These are phyloP conservation scores for Aphaenogaster floridana DNA, from an alignment of 1,140 invertebrate genomes.

Conservation along the genomic window DNA sequence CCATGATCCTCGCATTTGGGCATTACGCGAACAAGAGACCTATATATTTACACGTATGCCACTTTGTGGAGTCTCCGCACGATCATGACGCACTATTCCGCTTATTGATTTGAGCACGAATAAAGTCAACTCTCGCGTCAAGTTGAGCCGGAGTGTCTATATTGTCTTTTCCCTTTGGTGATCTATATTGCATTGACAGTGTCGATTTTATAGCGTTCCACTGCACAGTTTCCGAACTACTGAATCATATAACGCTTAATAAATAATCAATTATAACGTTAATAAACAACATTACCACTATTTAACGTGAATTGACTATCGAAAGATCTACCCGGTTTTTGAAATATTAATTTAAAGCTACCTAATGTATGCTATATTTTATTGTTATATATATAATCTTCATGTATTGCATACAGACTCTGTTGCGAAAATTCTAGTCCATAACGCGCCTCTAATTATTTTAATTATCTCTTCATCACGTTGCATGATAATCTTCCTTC, in stretches of 20 bases:
- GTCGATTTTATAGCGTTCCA: slow-evolving; percentile 50
- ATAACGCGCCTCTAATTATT: background rate
- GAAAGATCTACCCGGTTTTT: slow-evolving; percentile 19
- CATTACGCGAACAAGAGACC: background rate
- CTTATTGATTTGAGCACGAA: slow-evolving; percentile 41
- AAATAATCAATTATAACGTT: slow-evolving; percentile 37
- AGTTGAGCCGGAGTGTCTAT: background rate
- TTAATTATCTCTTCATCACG: slow-evolving; percentile 22
- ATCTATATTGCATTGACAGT: slow-evolving; percentile 11
- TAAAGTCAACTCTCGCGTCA: slow-evolving; percentile 27
- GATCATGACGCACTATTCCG: slow-evolving; percentile 4
- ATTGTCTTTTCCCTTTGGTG: slow-evolving; percentile 14
- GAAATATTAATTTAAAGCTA: slow-evolving; percentile 32
- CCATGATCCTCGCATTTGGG: slow-evolving; percentile 45
- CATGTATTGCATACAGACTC: slow-evolving; percentile 3
- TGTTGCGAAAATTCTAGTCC: slow-evolving; percentile 6
- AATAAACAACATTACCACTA: slow-evolving; percentile 48
- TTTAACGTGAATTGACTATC: slow-evolving; percentile 49
- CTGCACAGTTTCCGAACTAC: slow-evolving; percentile 23
- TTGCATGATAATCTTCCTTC: slow-evolving; percentile 3
- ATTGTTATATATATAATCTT: slow-evolving; percentile 39
- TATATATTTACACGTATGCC: slow-evolving; percentile 34
- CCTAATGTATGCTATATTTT: slow-evolving; percentile 19
- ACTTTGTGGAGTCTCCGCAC: background rate
- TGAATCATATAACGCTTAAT: slow-evolving; percentile 30